Conservation (phyloP, 1,140 invertebrate genomes). For the Harpegnathos saltator region DNA sequence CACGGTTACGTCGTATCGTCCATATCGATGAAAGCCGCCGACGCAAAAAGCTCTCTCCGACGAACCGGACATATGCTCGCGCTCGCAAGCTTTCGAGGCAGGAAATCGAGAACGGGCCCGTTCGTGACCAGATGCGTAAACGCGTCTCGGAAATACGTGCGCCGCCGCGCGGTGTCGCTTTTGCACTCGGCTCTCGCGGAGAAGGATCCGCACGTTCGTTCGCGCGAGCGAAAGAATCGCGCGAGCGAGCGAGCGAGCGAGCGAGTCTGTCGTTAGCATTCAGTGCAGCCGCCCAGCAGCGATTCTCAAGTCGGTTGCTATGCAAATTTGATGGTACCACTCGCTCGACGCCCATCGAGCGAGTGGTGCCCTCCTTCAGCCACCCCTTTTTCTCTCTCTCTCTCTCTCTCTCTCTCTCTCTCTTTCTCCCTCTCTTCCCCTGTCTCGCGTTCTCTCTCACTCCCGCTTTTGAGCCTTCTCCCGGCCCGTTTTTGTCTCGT, state of each 20-base stretch:
- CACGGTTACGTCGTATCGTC: slow-evolving; percentile 34
- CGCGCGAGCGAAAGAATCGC: slow-evolving; percentile 29
- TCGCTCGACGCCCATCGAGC: slow-evolving; percentile 58
- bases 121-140: slow-evolving; percentile 67
- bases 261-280: slow-evolving; percentile 77
- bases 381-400: slow-evolving; percentile 39
- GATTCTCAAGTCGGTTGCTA: slow-evolving; percentile 77
- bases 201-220: not conserved
- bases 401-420: not conserved
- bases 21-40: slow-evolving; percentile 36
- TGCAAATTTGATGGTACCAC: slow-evolving; percentile 80
- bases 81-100: not conserved
- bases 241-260: slow-evolving; percentile 25
- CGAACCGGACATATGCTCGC: not conserved
- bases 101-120: slow-evolving; percentile 54
- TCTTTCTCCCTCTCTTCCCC: not conserved
- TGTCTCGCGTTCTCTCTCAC: too few species aligned
- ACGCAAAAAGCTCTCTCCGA: slow-evolving; percentile 12
- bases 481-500: slow-evolving; percentile 2
- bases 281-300: slow-evolving; percentile 71
- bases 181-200: not conserved
- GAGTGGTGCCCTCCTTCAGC: too few species aligned
- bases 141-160: slow-evolving; percentile 31
- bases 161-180: not conserved
- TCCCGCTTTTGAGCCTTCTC: too few species aligned